Conservation (phyloP, 2,113 vertebrate species). For the Eulemur macaco region DNA sequence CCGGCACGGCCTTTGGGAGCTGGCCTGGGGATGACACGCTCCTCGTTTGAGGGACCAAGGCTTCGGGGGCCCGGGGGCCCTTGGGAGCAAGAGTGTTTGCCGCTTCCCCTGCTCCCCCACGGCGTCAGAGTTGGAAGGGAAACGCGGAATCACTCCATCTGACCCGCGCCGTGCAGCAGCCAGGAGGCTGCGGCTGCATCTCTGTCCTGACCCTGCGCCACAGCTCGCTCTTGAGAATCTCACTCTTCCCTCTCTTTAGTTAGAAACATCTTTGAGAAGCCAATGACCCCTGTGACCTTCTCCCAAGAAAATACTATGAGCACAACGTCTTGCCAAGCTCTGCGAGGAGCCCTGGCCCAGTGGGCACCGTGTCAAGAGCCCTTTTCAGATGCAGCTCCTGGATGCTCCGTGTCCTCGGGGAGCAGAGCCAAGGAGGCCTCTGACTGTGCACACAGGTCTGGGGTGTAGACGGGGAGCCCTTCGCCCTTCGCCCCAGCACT, state of each 20-base stretch:
- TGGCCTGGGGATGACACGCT: neutral
- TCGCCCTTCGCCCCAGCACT: neutral
- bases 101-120: neutral
- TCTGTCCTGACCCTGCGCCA: neutral
- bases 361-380: neutral
- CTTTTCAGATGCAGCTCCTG: neutral
- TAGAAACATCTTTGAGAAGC: neutral
- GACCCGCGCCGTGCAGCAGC: neutral
- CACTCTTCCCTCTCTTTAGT: neutral
- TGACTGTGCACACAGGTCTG: neutral
- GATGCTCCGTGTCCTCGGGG: neutral
- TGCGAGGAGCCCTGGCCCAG: neutral
- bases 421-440: neutral
- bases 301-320: neutral
- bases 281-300: neutral
- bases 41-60: neutral
- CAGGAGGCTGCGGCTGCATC: too few relatives aligned
- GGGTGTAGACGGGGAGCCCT: neutral
- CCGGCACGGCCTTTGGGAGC: neutral
- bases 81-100: neutral
- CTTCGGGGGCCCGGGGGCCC: neutral
- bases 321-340: neutral
- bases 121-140: neutral
- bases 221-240: neutral
- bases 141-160: neutral